Evolutionary conservation across 2,888 invertebrate species (phyloP).

Genomic region (Thymelicus lineola): DNA sequence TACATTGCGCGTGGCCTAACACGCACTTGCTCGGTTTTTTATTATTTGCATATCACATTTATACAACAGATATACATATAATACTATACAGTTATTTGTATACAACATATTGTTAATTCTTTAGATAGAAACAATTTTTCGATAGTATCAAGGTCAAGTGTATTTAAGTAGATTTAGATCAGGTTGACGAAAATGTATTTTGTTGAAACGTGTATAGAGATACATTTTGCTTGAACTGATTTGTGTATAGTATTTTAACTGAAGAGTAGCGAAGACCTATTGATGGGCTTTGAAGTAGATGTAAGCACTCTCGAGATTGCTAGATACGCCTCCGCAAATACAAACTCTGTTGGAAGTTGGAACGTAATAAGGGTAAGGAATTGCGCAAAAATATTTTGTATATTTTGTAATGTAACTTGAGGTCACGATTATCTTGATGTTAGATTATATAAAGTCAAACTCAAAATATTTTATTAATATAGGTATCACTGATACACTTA

Average conservation of each 20-base stretch:
- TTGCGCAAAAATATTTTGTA: background rate
- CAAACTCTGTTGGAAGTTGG: background rate
- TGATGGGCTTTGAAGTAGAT: constrained; percentile 16
- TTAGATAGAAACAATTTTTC: constrained; percentile 13
- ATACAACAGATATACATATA: too few relatives aligned
- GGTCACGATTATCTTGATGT: too few relatives aligned
- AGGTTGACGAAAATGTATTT: constrained; percentile 10
- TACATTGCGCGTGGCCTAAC: too few relatives aligned
- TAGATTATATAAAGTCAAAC: too few relatives aligned
- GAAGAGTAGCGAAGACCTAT: constrained; percentile 17
- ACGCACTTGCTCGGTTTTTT: too few relatives aligned
- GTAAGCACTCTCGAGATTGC: constrained; percentile 6
- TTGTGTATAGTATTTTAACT: constrained; percentile 1
- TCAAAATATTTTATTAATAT: too few relatives aligned
- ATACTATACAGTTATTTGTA: background rate
- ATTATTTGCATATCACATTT: too few relatives aligned
- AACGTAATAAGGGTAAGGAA: background rate
- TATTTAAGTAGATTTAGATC: constrained; percentile 11
- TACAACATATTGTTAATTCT: background rate
- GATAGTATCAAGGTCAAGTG: constrained; percentile 18
- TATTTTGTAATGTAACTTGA: too few relatives aligned
- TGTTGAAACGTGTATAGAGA: background rate
- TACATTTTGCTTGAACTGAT: constrained; percentile 1
- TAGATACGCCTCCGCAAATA: constrained; percentile 8
- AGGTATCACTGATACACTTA: too few relatives aligned